Conservation (phyloP, 2,888 invertebrate genomes). For the Rhyacophila evoluta region DNA sequence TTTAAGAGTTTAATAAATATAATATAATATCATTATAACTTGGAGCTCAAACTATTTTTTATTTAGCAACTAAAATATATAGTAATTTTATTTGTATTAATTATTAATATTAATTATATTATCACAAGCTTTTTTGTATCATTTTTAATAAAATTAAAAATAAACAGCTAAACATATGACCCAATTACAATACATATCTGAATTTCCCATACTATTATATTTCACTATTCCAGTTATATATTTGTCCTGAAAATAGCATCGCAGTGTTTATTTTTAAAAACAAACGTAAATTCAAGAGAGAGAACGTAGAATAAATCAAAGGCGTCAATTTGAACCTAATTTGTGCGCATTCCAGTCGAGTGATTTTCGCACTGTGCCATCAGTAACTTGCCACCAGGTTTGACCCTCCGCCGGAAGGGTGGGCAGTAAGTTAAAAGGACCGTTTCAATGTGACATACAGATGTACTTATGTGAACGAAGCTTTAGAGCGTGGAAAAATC, state of each 20-base stretch:
- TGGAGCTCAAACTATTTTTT: too few relatives aligned
- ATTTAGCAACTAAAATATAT: too few relatives aligned
- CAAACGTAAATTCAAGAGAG: background rate
- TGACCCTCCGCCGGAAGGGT: conserved; percentile 1
- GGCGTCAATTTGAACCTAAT: conserved; percentile 7
- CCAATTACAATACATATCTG: too few relatives aligned
- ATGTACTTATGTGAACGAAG: conserved; percentile 2
- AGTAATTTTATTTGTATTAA: too few relatives aligned
- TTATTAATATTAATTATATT: too few relatives aligned
- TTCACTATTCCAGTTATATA: background rate
- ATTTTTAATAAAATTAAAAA: background rate
- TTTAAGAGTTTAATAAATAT: too few relatives aligned
- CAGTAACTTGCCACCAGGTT: background rate
- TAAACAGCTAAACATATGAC: too few relatives aligned
- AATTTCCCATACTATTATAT: too few relatives aligned
- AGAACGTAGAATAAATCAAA: background rate
- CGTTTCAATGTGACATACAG: background rate
- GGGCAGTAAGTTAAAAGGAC: conserved; percentile 8
- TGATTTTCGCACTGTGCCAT: background rate
- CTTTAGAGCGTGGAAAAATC: conserved; percentile 5
- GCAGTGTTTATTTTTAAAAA: conserved; percentile 5
- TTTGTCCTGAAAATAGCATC: background rate
- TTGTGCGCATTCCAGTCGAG: conserved; percentile 14
- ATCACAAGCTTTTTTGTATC: too few relatives aligned
- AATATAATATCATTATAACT: too few relatives aligned